Base-by-base conservation (phyloP, 1,140 invertebrate genomes). In the Drosophila albomicans region DNA sequence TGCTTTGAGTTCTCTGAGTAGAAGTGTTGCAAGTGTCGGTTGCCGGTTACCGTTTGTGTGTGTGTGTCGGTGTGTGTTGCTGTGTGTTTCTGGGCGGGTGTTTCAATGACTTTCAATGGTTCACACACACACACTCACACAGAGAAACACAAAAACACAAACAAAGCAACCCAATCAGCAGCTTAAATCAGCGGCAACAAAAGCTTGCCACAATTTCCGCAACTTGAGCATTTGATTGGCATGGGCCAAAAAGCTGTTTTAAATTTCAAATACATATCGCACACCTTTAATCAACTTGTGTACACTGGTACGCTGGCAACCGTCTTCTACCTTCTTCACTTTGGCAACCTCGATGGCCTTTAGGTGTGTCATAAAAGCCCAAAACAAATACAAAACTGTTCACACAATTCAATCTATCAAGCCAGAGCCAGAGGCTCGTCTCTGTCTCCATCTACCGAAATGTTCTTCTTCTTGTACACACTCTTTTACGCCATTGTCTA, bases 181-280 rank as follows among this genome's bases (percentile, higher is more conserved):
- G 52, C 73, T 75, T 58, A 78, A 68, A 70, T 68, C 74, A 72
- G 68, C 56, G 67, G 43, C 82, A 84, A 84, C 75, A 89, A 85
- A 75, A 89, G 73, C 71, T 67, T 65, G 65, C 82, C 82, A 84
- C 85, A 87, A 89, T 89, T 87, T 87, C 85, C 82, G 82, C 85
- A 77, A 67, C 70, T 77, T 59, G 62, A 48, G 63, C 56, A 75
- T 80, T 89, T 88, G 77, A 78, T 84, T 88, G 80, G 54, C 73
- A 71, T 43, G 45, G 59, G 52, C 38, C 49, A 51, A 15, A 32
- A 72, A 57, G 62, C 68, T 81, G 61, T 65, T 88, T 89, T 79
- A 88, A 89, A 89, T 89, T 89, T 79, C 58, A 67, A 75, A 81
- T 88, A 48, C 30, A 65, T 15, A 54, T 32, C 49, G 15, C 68